Base-by-base conservation (phyloP, 2,797 vertebrate genomes). In the Pempheris klunzingeri region DNA sequence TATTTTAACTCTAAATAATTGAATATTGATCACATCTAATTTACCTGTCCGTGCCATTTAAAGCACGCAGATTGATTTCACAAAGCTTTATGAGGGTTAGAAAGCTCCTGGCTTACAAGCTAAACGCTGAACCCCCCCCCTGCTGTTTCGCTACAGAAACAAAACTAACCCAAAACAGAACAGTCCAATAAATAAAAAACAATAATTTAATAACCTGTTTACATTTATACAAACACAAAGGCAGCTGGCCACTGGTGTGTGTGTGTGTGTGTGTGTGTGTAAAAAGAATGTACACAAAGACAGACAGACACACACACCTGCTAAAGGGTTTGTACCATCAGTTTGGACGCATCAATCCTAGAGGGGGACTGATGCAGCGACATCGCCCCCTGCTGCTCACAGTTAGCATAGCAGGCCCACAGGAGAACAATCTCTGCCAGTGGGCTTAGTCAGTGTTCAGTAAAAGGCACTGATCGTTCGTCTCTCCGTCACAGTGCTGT, bases 131-230 rank as follows among this genome's bases (percentile, higher is more conserved):
- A 47, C 72, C 87, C 74, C 75, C 72, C 87, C 74, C 75, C 66
- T 81, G 72, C 78, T 73, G 72, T 22, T 84, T 88, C 62, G 30
- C 72, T 58, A 74, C 53, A 41, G 2, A n/a, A 54, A 69, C 52
- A 13, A 46, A 58, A 55, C 62, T 0, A 58, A 62, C 9, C 38
- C 18, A 54, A 41, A 72, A 64, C 30, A 43, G 18, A 78, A 2
- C 14, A 66, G 38, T 43, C 2, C 13, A 38, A 85, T 87, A 87
- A 89, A 92, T 80, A 80, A 81, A 73, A 84, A 75, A 61, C 38
- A 94, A 94, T 95, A 95, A 95, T 78, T 94, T 94, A 94, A 94
- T 85, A 71, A 70, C 30, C 71, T 86, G 92, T 93, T 85, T 89
- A 92, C 87, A 92, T 92, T 87, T 86, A 82, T 92, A 94, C 89